Base-by-base conservation (phyloP, 2,797 vertebrate genomes). In the Hippoglossus hippoglossus region DNA sequence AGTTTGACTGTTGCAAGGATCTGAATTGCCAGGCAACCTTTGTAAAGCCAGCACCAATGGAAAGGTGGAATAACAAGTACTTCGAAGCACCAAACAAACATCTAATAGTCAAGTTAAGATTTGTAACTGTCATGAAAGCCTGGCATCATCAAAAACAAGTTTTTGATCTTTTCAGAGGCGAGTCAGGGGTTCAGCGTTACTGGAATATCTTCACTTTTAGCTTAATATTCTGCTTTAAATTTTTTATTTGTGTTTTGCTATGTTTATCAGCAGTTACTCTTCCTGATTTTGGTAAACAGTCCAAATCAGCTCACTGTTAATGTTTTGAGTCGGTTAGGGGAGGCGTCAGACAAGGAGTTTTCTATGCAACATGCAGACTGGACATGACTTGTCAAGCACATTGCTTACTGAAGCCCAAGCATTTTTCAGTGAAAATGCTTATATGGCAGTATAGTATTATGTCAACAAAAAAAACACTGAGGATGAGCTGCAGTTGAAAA, bases 1-100 rank as follows among this genome's bases (percentile, higher is more conserved):
- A 15, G 13, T 71, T 16, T 70, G 69, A 68, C 64, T 62, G 31
- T 56, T 52, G 67, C 1, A 62, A 49, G 25, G 21, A 47, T 18
- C 19, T 56, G 16, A 21, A 7, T 50, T n/a, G 34, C 34, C 46
- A 10, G 56, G 36, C 26, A 56, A 63, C 9, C 24, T 68, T 50
- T 57, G 15, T 19, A 16, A 28, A 12, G 22, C 41, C 28, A 19
- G 36, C 21, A n/a, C 36, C 24, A 26, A 13, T 28, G 7, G 36
- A 60, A 62, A 64, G 25, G 61, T 67, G 9, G 36, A 73, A 57
- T 50, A 22, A 44, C 41, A 16, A 55, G 28, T n/a, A 18, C 36
- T 21, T 60, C 0, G 0, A 53, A 41, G 18, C 55, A 13, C 13
- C 16, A 11, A 58, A 63, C 47, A 73, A 78, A 71, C 22, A 31